phyloP scores from a whole-genome alignment of 2,888 invertebrate species.

The Amphipoea lucens region DNA sequence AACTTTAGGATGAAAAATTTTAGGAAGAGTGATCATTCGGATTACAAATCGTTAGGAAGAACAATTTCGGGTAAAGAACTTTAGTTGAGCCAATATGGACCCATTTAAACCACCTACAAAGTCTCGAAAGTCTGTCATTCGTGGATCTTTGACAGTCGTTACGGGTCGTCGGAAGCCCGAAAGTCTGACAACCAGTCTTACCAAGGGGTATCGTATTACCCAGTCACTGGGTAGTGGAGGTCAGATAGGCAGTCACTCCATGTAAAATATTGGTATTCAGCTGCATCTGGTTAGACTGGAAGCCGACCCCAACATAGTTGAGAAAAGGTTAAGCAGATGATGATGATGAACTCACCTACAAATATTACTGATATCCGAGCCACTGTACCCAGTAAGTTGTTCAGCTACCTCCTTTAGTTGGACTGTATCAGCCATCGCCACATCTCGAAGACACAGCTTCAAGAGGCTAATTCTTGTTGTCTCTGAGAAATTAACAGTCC shows the following conservation, averaged over 20 bases:
- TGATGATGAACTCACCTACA: conserved; percentile 82
- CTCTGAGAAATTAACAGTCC: conserved; percentile 84
- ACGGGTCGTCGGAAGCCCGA: background rate
- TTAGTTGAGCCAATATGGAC: too few species aligned
- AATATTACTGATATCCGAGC: conserved; percentile 96
- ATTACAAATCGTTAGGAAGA: too few species aligned
- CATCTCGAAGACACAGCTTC: conserved; percentile 92
- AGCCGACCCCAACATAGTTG: background rate
- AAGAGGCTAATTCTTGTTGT: conserved; percentile 92
- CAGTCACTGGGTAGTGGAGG: background rate
- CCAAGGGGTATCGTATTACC: background rate
- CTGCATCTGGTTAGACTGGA: background rate
- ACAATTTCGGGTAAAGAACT: too few species aligned
- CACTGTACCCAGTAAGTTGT: conserved; percentile 94
- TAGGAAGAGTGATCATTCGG: too few species aligned
- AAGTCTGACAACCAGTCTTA: background rate
- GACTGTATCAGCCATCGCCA: conserved; percentile 91
- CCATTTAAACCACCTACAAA: background rate
- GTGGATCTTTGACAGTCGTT: background rate
- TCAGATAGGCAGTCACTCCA: background rate
- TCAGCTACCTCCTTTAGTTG: conserved; percentile 91
- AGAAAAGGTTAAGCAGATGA: background rate
- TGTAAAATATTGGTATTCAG: too few species aligned
- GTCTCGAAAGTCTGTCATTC: background rate
- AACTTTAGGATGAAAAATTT: too few species aligned